phyloP scores from a whole-genome alignment of 2,888 invertebrate species.

The Drosophila paramelanica region DNA sequence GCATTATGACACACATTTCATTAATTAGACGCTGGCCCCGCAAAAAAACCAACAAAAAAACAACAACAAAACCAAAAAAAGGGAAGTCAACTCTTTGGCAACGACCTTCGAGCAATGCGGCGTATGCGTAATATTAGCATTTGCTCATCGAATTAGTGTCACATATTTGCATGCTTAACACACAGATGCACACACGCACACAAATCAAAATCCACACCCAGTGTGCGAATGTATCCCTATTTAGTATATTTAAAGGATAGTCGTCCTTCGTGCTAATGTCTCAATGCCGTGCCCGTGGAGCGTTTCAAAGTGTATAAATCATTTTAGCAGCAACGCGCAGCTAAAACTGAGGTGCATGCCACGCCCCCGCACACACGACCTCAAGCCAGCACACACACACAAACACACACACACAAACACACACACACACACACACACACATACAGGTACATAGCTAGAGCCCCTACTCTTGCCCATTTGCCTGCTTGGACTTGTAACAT shows the following conservation, averaged over 20 bases:
- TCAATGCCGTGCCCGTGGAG: constrained; percentile 74
- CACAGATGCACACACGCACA: constrained; percentile 7
- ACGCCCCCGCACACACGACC: constrained; percentile 62
- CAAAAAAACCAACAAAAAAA: background rate
- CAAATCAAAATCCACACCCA: constrained; percentile 40
- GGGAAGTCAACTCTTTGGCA: constrained; percentile 1
- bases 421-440: constrained; percentile 25
- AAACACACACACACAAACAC: constrained; percentile 7
- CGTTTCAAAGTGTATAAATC: constrained; percentile 66
- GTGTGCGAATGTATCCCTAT: constrained; percentile 26
- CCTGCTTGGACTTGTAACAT: constrained; percentile 67
- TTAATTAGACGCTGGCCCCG: constrained; percentile 70
- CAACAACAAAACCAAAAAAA: background rate
- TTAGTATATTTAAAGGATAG: constrained; percentile 33
- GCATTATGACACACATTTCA: constrained; percentile 79
- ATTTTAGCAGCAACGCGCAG: constrained; percentile 57
- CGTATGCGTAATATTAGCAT: constrained; percentile 70
- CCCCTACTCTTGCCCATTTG: constrained; percentile 16
- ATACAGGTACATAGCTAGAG: constrained; percentile 1
- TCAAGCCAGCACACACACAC: constrained; percentile 17
- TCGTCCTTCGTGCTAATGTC: constrained; percentile 70
- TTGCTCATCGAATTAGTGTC: constrained; percentile 65
- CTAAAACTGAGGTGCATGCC: constrained; percentile 63
- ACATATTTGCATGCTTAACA: constrained; percentile 49
- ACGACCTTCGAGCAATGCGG: constrained; percentile 56